A percentile compares a stretch with the other conserved stretches of the same genome.
Conservation (phyloP, 2,888 invertebrate species). For the Plutella xylostella region DNA sequence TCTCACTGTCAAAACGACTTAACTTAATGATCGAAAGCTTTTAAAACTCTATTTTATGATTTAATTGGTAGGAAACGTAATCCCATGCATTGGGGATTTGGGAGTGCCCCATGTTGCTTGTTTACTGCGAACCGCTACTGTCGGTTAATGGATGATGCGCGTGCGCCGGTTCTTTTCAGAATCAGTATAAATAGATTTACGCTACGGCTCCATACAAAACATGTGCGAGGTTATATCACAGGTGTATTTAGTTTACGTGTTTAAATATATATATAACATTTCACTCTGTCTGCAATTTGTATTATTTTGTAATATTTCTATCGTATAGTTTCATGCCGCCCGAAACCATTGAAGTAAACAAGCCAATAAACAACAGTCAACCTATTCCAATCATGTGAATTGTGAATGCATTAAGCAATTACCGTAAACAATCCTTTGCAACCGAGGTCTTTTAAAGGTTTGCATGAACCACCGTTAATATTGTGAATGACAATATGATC, state of each 20-base stretch:
- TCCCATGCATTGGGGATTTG: conserved; percentile 24
- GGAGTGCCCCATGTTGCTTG: conserved; percentile 29
- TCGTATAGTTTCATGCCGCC: too few relatives aligned
- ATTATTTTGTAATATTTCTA: too few relatives aligned
- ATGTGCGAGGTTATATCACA: conserved; percentile 32
- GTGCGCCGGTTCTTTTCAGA: conserved; percentile 27
- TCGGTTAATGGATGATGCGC: conserved; percentile 46
- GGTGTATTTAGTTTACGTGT: too few relatives aligned
- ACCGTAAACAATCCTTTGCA: conserved; percentile 1
- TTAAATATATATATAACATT: too few relatives aligned
- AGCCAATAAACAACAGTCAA: background rate
- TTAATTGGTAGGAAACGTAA: conserved; percentile 14
- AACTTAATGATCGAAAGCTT: too few relatives aligned
- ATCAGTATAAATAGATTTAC: conserved; percentile 41
- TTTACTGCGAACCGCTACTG: conserved; percentile 39
- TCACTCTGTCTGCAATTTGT: too few relatives aligned
- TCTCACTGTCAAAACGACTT: conserved; percentile 20
- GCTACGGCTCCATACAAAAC: conserved; percentile 31
- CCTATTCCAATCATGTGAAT: conserved; percentile 2
- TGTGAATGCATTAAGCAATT: conserved; percentile 1
- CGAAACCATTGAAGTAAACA: too few relatives aligned
- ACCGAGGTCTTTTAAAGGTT: background rate
- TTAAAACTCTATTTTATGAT: too few relatives aligned
- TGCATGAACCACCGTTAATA: conserved; percentile 15
- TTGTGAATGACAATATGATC: conserved; percentile 24